phyloP scores from a whole-genome alignment of 2,888 invertebrate species.

The Phytoseiulus persimilis region DNA sequence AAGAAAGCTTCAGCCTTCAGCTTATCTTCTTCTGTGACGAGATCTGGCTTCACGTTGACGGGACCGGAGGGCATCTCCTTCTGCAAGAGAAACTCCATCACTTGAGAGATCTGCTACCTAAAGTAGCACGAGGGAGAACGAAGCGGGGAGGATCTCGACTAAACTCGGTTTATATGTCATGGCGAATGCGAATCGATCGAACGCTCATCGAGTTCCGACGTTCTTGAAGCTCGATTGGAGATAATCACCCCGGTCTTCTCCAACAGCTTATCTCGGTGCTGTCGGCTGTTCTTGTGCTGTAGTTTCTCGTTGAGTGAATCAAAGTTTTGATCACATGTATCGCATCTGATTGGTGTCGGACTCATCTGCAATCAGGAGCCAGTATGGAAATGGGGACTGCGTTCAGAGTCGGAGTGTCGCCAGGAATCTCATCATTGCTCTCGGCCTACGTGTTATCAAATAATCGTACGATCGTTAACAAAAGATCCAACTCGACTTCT shows the following conservation, averaged over 20 bases:
- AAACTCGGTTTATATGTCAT: no score
- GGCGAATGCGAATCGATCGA: no score
- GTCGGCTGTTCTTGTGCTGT: background rate
- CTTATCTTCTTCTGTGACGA: background rate
- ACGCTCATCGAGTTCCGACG: no score
- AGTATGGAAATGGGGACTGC: no score
- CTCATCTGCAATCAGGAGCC: background rate
- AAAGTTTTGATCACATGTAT: background rate
- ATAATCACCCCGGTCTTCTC: background rate
- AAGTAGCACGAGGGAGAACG: background rate
- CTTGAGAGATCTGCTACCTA: no score
- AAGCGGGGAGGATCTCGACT: background rate
- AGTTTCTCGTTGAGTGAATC: background rate
- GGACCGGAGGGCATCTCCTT: background rate
- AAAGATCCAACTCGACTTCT: no score
- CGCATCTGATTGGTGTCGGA: background rate
- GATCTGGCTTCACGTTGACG: background rate
- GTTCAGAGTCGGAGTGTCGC: no score
- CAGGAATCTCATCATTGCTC: no score
- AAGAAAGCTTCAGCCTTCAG: background rate
- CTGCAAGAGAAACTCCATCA: background rate
- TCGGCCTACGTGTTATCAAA: no score
- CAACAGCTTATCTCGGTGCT: background rate
- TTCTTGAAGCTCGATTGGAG: background rate
- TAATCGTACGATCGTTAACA: no score